Conservation (phyloP, 2,113 vertebrate species). For the Xiphophorus maculatus region DNA sequence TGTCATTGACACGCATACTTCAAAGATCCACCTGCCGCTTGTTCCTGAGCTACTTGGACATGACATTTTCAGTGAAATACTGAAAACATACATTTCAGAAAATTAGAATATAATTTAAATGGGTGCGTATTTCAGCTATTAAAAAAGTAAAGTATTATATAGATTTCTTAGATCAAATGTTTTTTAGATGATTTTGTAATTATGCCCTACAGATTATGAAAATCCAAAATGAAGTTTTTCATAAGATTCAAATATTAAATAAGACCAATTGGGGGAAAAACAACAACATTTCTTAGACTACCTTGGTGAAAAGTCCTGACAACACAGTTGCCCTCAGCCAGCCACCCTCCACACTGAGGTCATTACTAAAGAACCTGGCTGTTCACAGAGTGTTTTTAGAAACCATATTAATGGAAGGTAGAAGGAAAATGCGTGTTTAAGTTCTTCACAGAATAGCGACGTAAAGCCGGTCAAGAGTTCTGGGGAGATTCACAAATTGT, state of each 20-base stretch:
- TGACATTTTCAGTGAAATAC: constrained; percentile 17
- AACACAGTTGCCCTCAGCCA: neutral
- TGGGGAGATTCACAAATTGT: too few species aligned
- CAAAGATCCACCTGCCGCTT: constrained; percentile 6
- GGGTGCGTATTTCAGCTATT: neutral
- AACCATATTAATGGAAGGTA: neutral
- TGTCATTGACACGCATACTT: constrained; percentile 28
- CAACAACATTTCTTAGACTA: neutral
- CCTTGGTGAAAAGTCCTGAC: neutral
- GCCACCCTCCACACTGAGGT: too few species aligned
- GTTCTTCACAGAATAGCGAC: too few species aligned
- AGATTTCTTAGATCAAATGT: neutral
- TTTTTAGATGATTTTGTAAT: too few species aligned
- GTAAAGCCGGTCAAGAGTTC: too few species aligned
- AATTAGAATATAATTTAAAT: neutral
- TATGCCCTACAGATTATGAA: neutral
- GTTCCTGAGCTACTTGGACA: neutral
- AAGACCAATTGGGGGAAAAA: too few species aligned
- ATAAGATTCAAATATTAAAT: neutral
- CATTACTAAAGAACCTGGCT: neutral
- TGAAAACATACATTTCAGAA: neutral
- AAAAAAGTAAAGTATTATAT: neutral
- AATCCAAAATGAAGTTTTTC: neutral
- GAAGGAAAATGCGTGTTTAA: neutral
- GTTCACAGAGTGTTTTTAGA: neutral